Percentiles rank a stretch among this genome's conserved stretches.
Conservation (phyloP, 2,888 invertebrate genomes). For the Rhabditoides inermis region DNA sequence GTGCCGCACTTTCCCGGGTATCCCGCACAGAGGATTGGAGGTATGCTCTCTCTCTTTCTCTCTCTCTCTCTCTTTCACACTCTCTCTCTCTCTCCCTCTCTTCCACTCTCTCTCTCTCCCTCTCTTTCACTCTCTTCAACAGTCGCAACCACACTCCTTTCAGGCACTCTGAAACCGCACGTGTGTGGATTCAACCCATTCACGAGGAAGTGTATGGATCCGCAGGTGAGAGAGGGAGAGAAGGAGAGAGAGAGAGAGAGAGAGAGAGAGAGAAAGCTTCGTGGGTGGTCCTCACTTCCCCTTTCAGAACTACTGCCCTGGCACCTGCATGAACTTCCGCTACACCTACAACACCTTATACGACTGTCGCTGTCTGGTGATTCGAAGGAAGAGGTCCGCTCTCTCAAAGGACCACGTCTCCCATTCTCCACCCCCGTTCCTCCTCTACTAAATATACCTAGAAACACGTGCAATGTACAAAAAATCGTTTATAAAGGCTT, state of each 20-base stretch:
- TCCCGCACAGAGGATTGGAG: no score
- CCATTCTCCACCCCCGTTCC: no score
- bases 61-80: no score
- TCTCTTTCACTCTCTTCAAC: background rate
- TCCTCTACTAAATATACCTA: no score
- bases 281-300: background rate
- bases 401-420: no score
- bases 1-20: slow-evolving; percentile 24
- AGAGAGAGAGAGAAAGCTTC: background rate
- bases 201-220: slow-evolving; percentile 39
- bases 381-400: no score
- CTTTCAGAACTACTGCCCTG: slow-evolving; percentile 23
- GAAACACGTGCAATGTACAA: no score
- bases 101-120: no score
- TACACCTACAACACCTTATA: slow-evolving; percentile 41
- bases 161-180: slow-evolving; percentile 18
- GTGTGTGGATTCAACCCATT: slow-evolving; percentile 41
- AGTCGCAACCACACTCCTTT: background rate
- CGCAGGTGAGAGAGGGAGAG: no score
- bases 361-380: slow-evolving; percentile 36
- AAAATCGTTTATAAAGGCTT: no score
- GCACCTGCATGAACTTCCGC: slow-evolving; percentile 42
- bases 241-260: background rate
- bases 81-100: no score
- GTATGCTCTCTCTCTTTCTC: no score